phyloP scores from a whole-genome alignment of 1,140 invertebrate genomes.

The Bactericera cockerelli region DNA sequence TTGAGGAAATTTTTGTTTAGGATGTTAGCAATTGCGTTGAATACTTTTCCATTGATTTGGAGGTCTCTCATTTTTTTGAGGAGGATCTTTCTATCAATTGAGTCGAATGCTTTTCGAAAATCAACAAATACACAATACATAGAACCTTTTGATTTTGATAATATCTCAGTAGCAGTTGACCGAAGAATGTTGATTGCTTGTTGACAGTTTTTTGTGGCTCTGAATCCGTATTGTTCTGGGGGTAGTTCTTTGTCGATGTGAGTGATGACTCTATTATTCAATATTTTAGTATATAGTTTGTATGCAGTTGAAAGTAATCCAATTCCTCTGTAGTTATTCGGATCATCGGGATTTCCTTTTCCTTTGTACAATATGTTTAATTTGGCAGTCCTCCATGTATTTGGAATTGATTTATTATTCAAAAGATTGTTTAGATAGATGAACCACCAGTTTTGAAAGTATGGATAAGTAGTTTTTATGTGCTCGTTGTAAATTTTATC shows the following conservation, averaged over 20 bases:
- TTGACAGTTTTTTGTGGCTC: background rate
- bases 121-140: background rate
- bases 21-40: background rate
- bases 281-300: background rate
- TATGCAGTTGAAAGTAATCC: background rate
- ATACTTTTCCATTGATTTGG: background rate
- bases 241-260: background rate
- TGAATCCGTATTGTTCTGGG: background rate
- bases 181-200: background rate
- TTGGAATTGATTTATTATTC: background rate
- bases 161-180: background rate
- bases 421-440: background rate
- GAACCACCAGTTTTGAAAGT: conserved; percentile 1
- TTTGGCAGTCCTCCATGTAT: background rate
- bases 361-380: background rate
- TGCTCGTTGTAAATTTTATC: conserved; percentile 3
- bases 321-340: background rate
- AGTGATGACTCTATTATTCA: background rate
- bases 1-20: background rate
- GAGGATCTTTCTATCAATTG: background rate
- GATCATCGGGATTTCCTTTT: background rate
- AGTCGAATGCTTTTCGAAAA: background rate
- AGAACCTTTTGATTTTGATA: background rate
- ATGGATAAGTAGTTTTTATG: background rate
- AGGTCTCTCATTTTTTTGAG: background rate